Evolutionary conservation across 2,797 vertebrate species (phyloP), one percentile per base, ranked within the genome.

Genomic region (Aldrovandia affinis): DNA sequence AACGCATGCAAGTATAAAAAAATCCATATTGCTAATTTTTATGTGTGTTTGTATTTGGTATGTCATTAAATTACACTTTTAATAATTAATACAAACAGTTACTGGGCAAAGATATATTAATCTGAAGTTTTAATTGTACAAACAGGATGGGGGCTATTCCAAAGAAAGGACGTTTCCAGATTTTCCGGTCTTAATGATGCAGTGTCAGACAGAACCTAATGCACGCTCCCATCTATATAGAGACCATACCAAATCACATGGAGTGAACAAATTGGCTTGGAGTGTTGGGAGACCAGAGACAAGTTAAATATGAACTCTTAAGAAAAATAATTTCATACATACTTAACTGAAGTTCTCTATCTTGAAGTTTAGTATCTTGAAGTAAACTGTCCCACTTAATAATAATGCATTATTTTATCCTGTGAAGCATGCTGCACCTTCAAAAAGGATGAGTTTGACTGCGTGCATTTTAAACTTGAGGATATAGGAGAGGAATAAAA

Each of bases 1-100:
- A 95, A 95, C 93, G 95, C 96, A 96, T 96, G 95, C 95, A 95
- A 94, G 94, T 96, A 94, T 91, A 81, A 80, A 84, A 84, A 93
- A 88, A 88, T 88, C 87, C 80, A 88, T 89, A 88, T 94, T 92
- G 92, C 94, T 85, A 85, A 83, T 85, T 80, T 83, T 85, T 91
- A 94, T 91, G 94, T 92, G 94, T 93, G 88, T 91, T 84, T 88
- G 50, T 86, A 85, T 90, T 87, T 89, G 87, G 91, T 93, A 85
- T 93, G 91, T 92, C 89, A 59, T 78, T 61, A 83, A 57, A 81
- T 80, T 83, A 52, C 36, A 57, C 89, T 93, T 92, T 92, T 91
- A 90, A 89, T 93, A 90, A 91, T 90, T 90, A 92, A 93, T 94
- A 95, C 89, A 95, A 95, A 95, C 93, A 95, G 93, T 94, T 93